These are phyloP conservation scores for Anticlea derivata DNA, from an alignment of 2,888 invertebrate genomes.

Conservation along the genomic window DNA sequence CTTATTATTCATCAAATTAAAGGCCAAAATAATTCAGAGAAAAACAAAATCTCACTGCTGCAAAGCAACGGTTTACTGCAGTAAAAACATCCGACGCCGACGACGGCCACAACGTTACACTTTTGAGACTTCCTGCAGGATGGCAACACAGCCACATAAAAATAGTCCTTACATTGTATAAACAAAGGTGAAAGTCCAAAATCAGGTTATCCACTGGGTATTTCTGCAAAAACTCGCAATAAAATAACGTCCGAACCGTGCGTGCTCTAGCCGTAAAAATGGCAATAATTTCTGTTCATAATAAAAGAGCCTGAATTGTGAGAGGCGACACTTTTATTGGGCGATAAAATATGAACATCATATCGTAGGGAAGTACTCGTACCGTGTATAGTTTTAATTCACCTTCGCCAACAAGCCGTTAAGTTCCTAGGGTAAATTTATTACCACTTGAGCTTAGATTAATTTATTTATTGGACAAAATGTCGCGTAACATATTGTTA, in stretches of 20 bases:
- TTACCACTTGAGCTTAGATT: slow-evolving; percentile 6
- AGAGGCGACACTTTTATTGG: slow-evolving; percentile 65
- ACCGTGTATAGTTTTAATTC: slow-evolving; percentile 35
- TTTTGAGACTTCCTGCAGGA: slow-evolving; percentile 21
- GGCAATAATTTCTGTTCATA: slow-evolving; percentile 59
- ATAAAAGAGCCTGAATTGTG: slow-evolving; percentile 64
- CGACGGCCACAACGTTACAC: slow-evolving; percentile 15
- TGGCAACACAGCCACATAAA: slow-evolving; percentile 1
- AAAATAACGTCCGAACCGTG: slow-evolving; percentile 51
- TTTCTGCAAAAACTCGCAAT: slow-evolving; percentile 28
- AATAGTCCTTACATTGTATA: not conserved
- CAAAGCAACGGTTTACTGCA: not conserved
- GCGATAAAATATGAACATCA: slow-evolving; percentile 61
- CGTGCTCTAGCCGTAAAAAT: slow-evolving; percentile 61
- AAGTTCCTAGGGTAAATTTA: slow-evolving; percentile 19
- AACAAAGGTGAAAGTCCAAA: not conserved
- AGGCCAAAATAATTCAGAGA: too few relatives aligned
- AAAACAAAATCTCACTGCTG: not conserved
- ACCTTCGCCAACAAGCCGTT: slow-evolving; percentile 32
- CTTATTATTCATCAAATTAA: too few relatives aligned
- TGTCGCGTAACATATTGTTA: not conserved
- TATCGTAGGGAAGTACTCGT: slow-evolving; percentile 34
- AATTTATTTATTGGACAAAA: slow-evolving; percentile 18
- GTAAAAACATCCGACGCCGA: not conserved
- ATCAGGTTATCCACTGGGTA: slow-evolving; percentile 2